These are phyloP conservation scores for Eriosoma lanigerum DNA, from an alignment of 1,140 invertebrate species.

Conservation along the genomic window DNA sequence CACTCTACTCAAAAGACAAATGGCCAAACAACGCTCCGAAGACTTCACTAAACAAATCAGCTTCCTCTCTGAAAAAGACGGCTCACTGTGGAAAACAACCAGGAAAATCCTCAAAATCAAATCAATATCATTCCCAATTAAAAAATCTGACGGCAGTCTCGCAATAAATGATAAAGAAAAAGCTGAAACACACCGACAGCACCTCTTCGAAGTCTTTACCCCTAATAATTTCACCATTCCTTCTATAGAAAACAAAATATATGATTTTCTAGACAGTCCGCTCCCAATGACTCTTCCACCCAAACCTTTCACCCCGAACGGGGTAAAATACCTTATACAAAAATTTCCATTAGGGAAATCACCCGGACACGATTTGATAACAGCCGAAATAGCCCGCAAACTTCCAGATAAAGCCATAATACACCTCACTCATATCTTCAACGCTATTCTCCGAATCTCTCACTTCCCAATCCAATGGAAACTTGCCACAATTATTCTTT, in stretches of 20 bases:
- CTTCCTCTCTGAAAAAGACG: neutral
- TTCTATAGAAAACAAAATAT: neutral
- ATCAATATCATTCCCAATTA: neutral
- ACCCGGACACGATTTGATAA: conserved; percentile 41
- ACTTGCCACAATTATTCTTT: conserved; percentile 57
- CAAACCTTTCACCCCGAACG: neutral
- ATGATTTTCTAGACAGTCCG: neutral
- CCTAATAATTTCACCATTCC: neutral
- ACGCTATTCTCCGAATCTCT: conserved; percentile 5
- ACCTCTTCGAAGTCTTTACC: neutral
- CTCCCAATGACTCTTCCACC: neutral
- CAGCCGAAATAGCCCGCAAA: neutral
- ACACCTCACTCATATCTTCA: conserved; percentile 14
- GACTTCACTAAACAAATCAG: neutral
- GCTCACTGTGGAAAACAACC: neutral
- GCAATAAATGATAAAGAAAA: neutral
- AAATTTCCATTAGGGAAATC: neutral
- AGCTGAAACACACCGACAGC: neutral
- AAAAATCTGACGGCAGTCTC: neutral
- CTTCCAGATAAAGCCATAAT: conserved; percentile 35
- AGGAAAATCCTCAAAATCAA: too few species aligned
- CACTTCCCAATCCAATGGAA: conserved; percentile 56
- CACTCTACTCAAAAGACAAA: neutral
- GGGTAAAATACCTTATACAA: neutral
- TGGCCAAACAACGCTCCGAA: neutral